Evolutionary conservation across 2,888 invertebrate species (phyloP).

Genomic region (Drosophila paranaensis): DNA sequence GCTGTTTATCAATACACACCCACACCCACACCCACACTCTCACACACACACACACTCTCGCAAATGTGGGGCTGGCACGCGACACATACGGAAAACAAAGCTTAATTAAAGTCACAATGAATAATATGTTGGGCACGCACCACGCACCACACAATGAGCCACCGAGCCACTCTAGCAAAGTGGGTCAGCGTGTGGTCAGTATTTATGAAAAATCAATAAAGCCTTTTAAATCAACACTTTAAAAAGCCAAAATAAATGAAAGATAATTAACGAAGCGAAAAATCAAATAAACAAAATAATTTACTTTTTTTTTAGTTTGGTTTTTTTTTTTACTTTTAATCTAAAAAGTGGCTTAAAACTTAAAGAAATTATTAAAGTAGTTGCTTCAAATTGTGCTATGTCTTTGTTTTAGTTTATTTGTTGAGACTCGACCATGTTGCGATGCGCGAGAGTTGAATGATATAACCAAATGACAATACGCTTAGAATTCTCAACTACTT

Average conservation of each 20-base stretch:
- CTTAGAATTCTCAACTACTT: constrained; percentile 13
- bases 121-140: constrained; percentile 55
- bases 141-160: constrained; percentile 19
- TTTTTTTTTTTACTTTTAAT: constrained; percentile 20
- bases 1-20: constrained; percentile 24
- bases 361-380: constrained; percentile 17
- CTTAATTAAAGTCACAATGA: constrained; percentile 75
- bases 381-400: constrained; percentile 29
- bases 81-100: constrained; percentile 27
- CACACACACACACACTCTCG: constrained; percentile 24
- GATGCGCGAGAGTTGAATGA: neutral
- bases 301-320: neutral
- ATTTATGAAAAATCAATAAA: constrained; percentile 65
- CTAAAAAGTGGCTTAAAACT: constrained; percentile 16
- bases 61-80: constrained; percentile 7
- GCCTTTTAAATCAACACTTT: constrained; percentile 11
- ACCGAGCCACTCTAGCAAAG: constrained; percentile 45
- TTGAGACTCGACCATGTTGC: constrained; percentile 5
- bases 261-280: constrained; percentile 13
- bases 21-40: constrained; percentile 3
- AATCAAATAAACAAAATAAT: constrained; percentile 28
- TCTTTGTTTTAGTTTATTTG: constrained; percentile 14
- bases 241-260: constrained; percentile 13
- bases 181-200: constrained; percentile 74
- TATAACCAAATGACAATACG: neutral